Evolutionary conservation across 2,888 invertebrate genomes (phyloP), one percentile per base, ranked within the genome.

Genomic region (Dynastes tityus): DNA sequence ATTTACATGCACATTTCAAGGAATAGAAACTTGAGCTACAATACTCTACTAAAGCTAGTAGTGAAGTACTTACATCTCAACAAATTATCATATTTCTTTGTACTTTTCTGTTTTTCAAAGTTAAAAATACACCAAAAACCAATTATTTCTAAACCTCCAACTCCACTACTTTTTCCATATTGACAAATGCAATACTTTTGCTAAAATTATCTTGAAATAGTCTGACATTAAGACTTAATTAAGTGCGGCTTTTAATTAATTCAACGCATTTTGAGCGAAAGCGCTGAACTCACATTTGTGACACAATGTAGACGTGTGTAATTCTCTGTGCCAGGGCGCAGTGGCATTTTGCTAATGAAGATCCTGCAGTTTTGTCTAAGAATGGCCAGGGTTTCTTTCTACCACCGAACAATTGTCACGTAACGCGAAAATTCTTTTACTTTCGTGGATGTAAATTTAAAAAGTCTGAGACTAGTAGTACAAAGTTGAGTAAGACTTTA

Each of bases 401-500:
- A 8, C 16, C 22, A 6, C 29, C 0, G 22, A 51, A 16, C 51
- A 22, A 37, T 58, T 73, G 55, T 22, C 58, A 40, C 58, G 37
- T 58, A 68, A 68, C 51, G 49, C 13, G 29, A 51, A 13, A 68
- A 58, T 40, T 58, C 22, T 55, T 58, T 55, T 37, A 61, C 58
- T 40, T 16, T 32, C 58, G 22, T 27, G 22, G 22, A 58, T 73
- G 58, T 73, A 58, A 73, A 73, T 73, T 73, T 58, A 58, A 73
- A 58, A 73, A 73, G 67, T 58, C 58, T 6, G 2, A 22, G 16
- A n/a, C 40, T n/a, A 58, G 45, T 45, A 45, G 11, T 40, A 58
- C 51, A 73, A 73, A 73, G 73, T 73, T 73, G 58, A 73, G 37
- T 73, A 61, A 73, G 58, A 73, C 58, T 73, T 73, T 58, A 73